Evolutionary conservation across 2,113 vertebrate species (phyloP).

Genomic region (Plotosus lineatus): DNA sequence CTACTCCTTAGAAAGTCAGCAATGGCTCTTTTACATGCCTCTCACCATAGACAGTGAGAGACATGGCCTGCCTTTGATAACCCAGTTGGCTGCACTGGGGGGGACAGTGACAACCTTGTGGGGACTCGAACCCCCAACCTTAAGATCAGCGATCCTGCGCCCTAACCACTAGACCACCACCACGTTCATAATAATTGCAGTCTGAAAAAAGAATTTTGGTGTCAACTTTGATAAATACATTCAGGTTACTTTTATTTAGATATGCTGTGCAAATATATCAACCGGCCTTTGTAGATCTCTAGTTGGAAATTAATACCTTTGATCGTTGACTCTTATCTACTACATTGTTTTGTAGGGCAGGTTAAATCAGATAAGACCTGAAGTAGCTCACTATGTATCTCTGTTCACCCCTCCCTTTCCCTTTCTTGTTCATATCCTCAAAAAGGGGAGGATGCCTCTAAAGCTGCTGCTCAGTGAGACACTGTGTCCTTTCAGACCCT

Average conservation of each 20-base stretch:
- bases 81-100: too few relatives aligned
- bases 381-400: conserved; percentile 20
- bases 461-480: conserved; percentile 55
- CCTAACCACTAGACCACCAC: too few relatives aligned
- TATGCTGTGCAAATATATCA: neutral
- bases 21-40: too few relatives aligned
- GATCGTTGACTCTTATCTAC: neutral
- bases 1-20: too few relatives aligned
- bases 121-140: too few relatives aligned
- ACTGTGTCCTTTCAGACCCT: neutral
- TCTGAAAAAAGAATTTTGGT: neutral
- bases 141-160: too few relatives aligned
- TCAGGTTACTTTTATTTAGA: neutral
- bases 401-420: conserved; percentile 36
- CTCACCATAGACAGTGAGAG: too few relatives aligned
- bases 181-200: neutral
- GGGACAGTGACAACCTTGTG: too few relatives aligned
- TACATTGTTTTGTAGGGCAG: neutral
- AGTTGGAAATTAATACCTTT: neutral
- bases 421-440: conserved; percentile 39
- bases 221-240: neutral
- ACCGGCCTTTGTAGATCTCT: neutral
- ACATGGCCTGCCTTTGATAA: too few relatives aligned
- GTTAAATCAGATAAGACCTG: conserved; percentile 21
- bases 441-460: conserved; percentile 49